Conservation (phyloP, 23 tunicate species). For the Trididemnum clinides region DNA sequence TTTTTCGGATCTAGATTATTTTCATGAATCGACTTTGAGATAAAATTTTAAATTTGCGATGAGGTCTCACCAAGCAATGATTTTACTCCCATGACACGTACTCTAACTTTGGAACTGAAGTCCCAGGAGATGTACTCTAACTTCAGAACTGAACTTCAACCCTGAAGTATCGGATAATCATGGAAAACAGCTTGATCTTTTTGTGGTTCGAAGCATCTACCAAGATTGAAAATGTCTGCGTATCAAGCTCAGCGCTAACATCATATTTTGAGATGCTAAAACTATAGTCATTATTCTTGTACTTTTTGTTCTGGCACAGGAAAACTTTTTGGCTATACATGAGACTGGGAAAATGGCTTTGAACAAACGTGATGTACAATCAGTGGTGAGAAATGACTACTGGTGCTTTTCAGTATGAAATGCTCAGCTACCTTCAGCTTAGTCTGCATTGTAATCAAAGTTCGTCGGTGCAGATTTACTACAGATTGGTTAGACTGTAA, state of each 20-base stretch:
- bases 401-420: slow-evolving; percentile 49
- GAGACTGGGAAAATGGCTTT: slow-evolving; percentile 35
- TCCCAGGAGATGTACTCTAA: no score
- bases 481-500: slow-evolving; percentile 28
- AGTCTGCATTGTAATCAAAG: slow-evolving; percentile 50
- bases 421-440: slow-evolving; percentile 55
- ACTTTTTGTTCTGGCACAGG: slow-evolving; percentile 36
- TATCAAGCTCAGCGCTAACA: slow-evolving; percentile 30
- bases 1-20: slow-evolving; percentile 12
- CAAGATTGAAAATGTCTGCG: slow-evolving; percentile 30
- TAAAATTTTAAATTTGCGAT: slow-evolving; percentile 18
- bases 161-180: slow-evolving; percentile 59
- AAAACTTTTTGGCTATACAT: slow-evolving; percentile 29
- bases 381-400: slow-evolving; percentile 51
- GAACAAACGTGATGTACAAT: slow-evolving; percentile 56
- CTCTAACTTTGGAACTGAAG: no score
- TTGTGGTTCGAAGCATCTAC: slow-evolving; percentile 48
- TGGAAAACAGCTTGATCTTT: slow-evolving; percentile 35
- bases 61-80: slow-evolving; percentile 58
- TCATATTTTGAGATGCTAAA: slow-evolving; percentile 33
- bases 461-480: slow-evolving; percentile 35
- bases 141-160: slow-evolving; percentile 58
- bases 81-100: slow-evolving; percentile 57
- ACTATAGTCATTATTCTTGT: slow-evolving; percentile 44
- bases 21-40: slow-evolving; percentile 33